Base-by-base conservation (phyloP, 2,888 invertebrate species). In the Cantharis rustica region DNA sequence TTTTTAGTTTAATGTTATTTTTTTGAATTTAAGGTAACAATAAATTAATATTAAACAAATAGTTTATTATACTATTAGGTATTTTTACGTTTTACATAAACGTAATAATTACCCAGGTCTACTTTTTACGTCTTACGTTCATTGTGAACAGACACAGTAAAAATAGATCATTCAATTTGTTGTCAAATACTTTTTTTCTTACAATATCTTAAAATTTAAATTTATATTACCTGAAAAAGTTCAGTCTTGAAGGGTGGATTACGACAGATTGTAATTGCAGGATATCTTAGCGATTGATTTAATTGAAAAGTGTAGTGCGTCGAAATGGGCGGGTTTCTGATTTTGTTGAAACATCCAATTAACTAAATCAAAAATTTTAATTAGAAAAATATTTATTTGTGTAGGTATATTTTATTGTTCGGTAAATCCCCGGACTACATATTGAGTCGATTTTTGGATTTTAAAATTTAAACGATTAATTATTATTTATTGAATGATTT, bases 251-350 rank as follows among this genome's bases (percentile, higher is more conserved):
- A 94, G 0, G 92, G 89, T 0, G 93, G 93, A 74, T 92, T 91
- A 17, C 92, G 88, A 81, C 94, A 94, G 79, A 94, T 89, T 0
- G 94, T 94, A 0, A 94, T 84, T 68, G 93, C 92, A 0, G 94
- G 94, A 87, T 93, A 93, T 79, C 89, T 86, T 72, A 94, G 89
- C 0, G 92, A 91, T 27, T 92, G 90, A 84, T 94, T 94, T 74
- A 93, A 89, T 80, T 90, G 90, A 78, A 93, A 93, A 83, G 91
- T 91, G 0, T 93, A 92, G 86, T 93, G 91, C 1, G 94, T 94
- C 0, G 93, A 91, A 27, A 93, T 90, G 0, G 94, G 93, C 0
- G 92, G 92, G 79, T 91, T 84, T 9, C 90, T 85, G 72, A 94
- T 84, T 84, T 94, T 94, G 17, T 85, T 81, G 5, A 93, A 87